Evolutionary conservation across 2,888 invertebrate species (phyloP).

Genomic region (Caenorhabditis parvicauda): DNA sequence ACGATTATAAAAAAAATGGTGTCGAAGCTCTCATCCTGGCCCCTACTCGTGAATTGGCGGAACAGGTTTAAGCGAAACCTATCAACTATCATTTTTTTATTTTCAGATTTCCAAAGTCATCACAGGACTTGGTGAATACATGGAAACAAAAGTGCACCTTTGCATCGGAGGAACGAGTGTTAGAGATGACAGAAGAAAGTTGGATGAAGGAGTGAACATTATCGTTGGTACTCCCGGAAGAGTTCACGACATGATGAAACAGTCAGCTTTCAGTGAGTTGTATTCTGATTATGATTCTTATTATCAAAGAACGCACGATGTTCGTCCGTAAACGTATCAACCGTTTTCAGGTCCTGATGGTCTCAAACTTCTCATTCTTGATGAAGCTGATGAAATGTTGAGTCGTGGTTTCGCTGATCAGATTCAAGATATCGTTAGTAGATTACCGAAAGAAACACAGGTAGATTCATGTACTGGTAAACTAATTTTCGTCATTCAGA

Average conservation of each 20-base stretch:
- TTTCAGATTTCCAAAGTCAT: constrained; percentile 80
- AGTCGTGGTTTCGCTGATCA: constrained; percentile 98
- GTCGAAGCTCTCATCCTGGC: constrained; percentile 97
- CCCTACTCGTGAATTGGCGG: constrained; percentile 82
- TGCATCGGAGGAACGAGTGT: constrained; percentile 99
- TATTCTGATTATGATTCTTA: no score
- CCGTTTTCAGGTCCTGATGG: constrained; percentile 72
- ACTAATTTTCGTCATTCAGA: constrained; percentile 65
- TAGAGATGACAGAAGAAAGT: constrained; percentile 88
- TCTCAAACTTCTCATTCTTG: constrained; percentile 94
- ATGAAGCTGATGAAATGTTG: constrained; percentile 99
- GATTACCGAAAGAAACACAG: constrained; percentile 85
- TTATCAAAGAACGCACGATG: no score
- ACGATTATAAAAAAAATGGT: constrained; percentile 76
- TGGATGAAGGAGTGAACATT: constrained; percentile 90
- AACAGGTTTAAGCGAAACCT: constrained; percentile 66
- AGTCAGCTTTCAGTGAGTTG: constrained; percentile 76
- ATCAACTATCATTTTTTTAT: background rate
- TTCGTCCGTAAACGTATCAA: no score
- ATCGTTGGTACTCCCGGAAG: constrained; percentile 98
- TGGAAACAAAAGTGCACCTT: constrained; percentile 94
- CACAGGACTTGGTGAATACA: constrained; percentile 92
- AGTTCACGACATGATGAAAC: constrained; percentile 93
- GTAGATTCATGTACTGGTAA: no score
- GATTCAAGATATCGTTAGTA: constrained; percentile 95